Evolutionary conservation across 2,888 invertebrate genomes (phyloP).

Genomic region (Augochlorella aurata): DNA sequence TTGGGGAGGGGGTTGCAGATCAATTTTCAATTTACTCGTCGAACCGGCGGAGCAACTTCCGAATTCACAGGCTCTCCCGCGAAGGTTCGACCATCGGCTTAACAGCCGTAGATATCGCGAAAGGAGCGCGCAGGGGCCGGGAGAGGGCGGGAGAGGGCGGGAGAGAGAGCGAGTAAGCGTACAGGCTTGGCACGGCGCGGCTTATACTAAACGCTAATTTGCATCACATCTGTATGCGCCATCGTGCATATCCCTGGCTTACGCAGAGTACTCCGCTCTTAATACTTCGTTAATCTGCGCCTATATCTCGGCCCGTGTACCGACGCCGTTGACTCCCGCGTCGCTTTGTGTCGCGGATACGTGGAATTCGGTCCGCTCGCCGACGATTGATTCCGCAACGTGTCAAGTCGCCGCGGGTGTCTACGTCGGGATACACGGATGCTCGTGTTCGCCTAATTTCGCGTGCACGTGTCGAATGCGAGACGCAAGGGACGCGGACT

Average conservation of each 20-base stretch:
- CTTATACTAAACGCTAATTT: conserved; percentile 79
- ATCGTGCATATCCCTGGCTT: conserved; percentile 77
- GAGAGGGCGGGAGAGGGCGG: conserved; percentile 28
- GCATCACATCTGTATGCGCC: conserved; percentile 79
- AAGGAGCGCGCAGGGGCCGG: conserved; percentile 43
- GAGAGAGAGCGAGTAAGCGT: conserved; percentile 21
- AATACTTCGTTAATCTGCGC: conserved; percentile 76
- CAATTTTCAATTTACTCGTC: conserved; percentile 20
- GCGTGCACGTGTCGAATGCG: not conserved
- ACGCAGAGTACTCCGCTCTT: conserved; percentile 77
- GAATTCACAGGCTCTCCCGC: conserved; percentile 38
- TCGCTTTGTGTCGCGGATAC: conserved; percentile 31
- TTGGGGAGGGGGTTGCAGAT: not conserved
- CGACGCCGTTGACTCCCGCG: conserved; percentile 16
- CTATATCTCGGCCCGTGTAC: conserved; percentile 51
- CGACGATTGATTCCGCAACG: conserved; percentile 31
- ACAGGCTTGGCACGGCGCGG: conserved; percentile 70
- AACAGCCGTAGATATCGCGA: conserved; percentile 54
- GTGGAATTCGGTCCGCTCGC: conserved; percentile 11
- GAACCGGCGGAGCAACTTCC: conserved; percentile 6
- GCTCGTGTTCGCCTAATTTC: too few relatives aligned
- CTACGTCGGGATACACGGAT: not conserved
- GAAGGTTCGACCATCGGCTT: conserved; percentile 53
- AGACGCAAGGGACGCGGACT: too few relatives aligned
- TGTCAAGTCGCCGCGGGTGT: not conserved